Conservation (phyloP, 1,140 invertebrate genomes). For the Brachionus asplanchnoidis region DNA sequence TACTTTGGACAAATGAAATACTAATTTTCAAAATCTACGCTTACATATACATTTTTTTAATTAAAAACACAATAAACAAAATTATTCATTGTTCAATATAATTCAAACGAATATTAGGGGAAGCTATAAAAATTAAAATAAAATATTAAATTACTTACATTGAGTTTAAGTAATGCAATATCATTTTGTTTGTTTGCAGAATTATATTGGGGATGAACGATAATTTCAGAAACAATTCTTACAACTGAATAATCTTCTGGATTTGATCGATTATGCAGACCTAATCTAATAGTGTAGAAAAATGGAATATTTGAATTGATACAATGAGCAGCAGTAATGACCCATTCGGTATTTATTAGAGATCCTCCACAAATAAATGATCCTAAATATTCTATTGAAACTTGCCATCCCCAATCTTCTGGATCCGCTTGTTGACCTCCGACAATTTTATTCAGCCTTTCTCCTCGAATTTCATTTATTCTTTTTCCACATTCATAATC, state of each 20-base stretch:
- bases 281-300: not conserved
- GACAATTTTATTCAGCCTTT: not conserved
- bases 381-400: not conserved
- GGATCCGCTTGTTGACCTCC: slow-evolving; percentile 13
- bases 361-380: slow-evolving; percentile 55
- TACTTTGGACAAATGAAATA: no score
- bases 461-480: not conserved
- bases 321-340: slow-evolving; percentile 68
- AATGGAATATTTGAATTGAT: slow-evolving; percentile 36
- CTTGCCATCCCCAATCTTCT: slow-evolving; percentile 38
- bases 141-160: not conserved
- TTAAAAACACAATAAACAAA: no score
- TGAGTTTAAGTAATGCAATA: slow-evolving; percentile 36
- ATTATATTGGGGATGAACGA: not conserved
- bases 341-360: slow-evolving; percentile 62
- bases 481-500: not conserved
- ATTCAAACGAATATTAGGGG: no score
- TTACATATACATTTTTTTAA: no score
- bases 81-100: no score
- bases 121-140: no score
- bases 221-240: not conserved
- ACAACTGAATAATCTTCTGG: not conserved
- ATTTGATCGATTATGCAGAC: not conserved
- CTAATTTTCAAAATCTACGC: no score
- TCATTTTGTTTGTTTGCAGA: not conserved